Evolutionary conservation across 2,113 vertebrate species (phyloP).

Genomic region (Thamnophis sirtalis): DNA sequence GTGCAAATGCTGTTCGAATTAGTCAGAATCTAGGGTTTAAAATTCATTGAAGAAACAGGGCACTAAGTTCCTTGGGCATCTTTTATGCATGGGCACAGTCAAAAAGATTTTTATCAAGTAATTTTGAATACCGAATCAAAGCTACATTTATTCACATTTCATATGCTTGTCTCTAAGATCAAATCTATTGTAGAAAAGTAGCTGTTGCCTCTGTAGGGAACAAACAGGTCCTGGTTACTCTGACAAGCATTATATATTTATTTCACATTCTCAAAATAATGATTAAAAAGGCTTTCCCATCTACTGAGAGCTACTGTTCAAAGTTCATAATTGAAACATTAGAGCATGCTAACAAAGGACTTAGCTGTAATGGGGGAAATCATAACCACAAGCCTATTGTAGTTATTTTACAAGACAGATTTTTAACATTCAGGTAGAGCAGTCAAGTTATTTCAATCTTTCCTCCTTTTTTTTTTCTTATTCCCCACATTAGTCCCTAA

Average conservation of each 20-base stretch:
- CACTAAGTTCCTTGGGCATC: not conserved
- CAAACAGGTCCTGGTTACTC: not conserved
- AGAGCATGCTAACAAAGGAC: not conserved
- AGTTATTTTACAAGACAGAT: not conserved
- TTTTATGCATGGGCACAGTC: not conserved
- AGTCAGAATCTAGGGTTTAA: not conserved
- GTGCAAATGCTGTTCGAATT: not conserved
- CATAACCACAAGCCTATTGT: not conserved
- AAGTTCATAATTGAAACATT: not conserved
- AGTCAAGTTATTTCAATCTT: not conserved
- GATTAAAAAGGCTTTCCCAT: not conserved
- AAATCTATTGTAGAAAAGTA: not conserved
- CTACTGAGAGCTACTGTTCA: not conserved
- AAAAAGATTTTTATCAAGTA: not conserved
- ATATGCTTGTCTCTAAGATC: not conserved
- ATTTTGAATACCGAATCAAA: not conserved
- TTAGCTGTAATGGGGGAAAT: not conserved
- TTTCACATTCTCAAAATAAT: not conserved
- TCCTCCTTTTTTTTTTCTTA: constrained; percentile 36
- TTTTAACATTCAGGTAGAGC: not conserved
- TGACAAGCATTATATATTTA: not conserved
- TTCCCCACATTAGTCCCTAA: constrained; percentile 42
- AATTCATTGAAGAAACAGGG: not conserved
- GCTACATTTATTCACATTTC: not conserved
- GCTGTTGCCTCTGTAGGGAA: not conserved